Conservation (phyloP, 2,888 invertebrate genomes). For the Melipona beecheii region DNA sequence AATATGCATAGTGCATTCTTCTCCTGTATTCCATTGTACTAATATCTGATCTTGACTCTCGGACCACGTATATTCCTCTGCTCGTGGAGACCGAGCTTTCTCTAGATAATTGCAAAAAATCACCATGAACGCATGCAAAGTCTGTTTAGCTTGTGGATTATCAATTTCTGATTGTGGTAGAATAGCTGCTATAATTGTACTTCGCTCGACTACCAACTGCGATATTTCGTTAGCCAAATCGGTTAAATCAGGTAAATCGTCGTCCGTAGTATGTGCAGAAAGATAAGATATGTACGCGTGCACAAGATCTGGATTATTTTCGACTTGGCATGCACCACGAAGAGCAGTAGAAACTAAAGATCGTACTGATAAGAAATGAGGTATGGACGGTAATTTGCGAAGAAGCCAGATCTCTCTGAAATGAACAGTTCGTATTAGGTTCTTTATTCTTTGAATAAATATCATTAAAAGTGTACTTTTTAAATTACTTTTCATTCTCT, state of each 20-base stretch:
- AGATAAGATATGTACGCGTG: slow-evolving; percentile 94
- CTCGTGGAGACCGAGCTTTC: slow-evolving; percentile 88
- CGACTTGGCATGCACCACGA: slow-evolving; percentile 95
- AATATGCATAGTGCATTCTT: slow-evolving; percentile 91
- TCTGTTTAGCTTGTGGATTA: slow-evolving; percentile 83
- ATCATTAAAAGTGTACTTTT: background rate
- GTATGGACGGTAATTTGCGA: slow-evolving; percentile 89
- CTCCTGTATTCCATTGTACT: slow-evolving; percentile 91
- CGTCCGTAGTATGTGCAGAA: slow-evolving; percentile 89
- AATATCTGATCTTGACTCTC: slow-evolving; percentile 91
- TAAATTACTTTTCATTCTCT: slow-evolving; percentile 78
- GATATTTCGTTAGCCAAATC: slow-evolving; percentile 93
- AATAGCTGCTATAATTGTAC: slow-evolving; percentile 93
- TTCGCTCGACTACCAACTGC: slow-evolving; percentile 95
- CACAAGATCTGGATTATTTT: slow-evolving; percentile 93
- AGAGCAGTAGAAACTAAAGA: slow-evolving; percentile 89
- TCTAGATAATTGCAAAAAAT: slow-evolving; percentile 91
- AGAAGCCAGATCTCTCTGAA: slow-evolving; percentile 86
- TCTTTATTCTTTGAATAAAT: background rate
- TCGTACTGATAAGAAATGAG: slow-evolving; percentile 91
- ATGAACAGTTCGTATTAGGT: slow-evolving; percentile 37
- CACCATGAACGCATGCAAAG: slow-evolving; percentile 89
- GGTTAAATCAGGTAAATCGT: slow-evolving; percentile 88
- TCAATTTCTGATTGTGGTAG: slow-evolving; percentile 87
- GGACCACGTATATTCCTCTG: slow-evolving; percentile 87